These are phyloP conservation scores for Araneus ventricosus DNA, from an alignment of 1,140 invertebrate species.

Conservation along the genomic window DNA sequence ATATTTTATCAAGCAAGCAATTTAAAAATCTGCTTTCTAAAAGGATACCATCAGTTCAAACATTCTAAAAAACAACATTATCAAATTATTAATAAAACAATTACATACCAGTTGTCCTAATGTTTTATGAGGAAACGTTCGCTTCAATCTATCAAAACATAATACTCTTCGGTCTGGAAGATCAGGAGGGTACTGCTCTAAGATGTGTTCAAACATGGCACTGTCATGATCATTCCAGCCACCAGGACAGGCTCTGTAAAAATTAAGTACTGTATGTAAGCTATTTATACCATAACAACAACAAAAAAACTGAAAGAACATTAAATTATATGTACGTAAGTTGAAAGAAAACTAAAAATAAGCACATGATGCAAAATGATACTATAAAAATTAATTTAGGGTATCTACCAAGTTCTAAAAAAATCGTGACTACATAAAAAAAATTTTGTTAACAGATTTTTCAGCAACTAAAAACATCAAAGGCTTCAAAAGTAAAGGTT, in stretches of 20 bases:
- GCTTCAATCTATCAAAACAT: constrained; percentile 70
- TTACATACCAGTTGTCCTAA: constrained; percentile 63
- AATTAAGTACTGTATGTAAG: background rate
- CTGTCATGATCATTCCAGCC: constrained; percentile 73
- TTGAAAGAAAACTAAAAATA: background rate
- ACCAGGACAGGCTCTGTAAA: constrained; percentile 62
- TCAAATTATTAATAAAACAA: background rate
- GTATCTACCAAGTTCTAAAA: no score
- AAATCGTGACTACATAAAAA: no score
- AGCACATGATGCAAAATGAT: background rate
- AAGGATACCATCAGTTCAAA: background rate
- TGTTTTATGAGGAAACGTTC: constrained; percentile 73
- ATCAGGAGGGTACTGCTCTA: constrained; percentile 74
- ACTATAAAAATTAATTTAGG: no score
- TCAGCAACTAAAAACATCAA: no score
- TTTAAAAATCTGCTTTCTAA: no score
- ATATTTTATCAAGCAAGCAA: background rate
- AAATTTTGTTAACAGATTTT: no score
- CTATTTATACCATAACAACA: background rate
- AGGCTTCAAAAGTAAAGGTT: no score
- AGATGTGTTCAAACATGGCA: constrained; percentile 69
- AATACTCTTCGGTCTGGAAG: constrained; percentile 73
- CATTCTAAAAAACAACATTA: background rate
- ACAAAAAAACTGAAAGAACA: no score
- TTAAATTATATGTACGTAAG: background rate